A percentile compares a stretch with the other conserved stretches of the same genome.
phyloP scores from a whole-genome alignment of 37 sponge, comb jelly and placozoan genomes.

The Amphimedon queenslandica region DNA sequence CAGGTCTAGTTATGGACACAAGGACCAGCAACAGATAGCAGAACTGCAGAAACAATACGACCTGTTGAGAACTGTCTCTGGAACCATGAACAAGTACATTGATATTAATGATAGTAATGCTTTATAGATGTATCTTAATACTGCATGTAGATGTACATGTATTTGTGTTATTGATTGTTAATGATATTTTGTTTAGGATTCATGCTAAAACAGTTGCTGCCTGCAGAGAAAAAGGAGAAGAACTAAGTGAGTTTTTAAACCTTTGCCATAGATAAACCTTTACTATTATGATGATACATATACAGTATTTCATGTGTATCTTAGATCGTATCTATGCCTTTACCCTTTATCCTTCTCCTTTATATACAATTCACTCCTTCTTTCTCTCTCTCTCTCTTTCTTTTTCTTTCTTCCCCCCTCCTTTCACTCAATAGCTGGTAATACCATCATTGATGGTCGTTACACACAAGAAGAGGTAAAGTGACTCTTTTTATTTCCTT shows the following conservation, averaged over 20 bases:
- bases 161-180: neutral
- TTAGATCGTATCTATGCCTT: neutral
- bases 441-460: neutral
- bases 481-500: no score
- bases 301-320: neutral
- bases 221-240: constrained; percentile 22
- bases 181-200: constrained; percentile 7
- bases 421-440: neutral
- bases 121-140: neutral
- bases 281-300: no score
- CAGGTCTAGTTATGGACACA: constrained; percentile 30
- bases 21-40: constrained; percentile 71
- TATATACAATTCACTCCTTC: neutral
- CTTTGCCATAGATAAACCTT: no score
- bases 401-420: neutral
- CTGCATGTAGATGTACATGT: neutral
- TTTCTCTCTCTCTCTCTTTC: constrained; percentile 1
- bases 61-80: constrained; percentile 38
- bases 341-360: neutral
- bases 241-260: constrained; percentile 19
- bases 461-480: neutral
- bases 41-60: constrained; percentile 74
- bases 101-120: neutral
- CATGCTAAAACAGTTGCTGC: constrained; percentile 33
- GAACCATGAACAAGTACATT: constrained; percentile 34